phyloP scores from a whole-genome alignment of 2,888 invertebrate genomes.

The Empis stercorea region DNA sequence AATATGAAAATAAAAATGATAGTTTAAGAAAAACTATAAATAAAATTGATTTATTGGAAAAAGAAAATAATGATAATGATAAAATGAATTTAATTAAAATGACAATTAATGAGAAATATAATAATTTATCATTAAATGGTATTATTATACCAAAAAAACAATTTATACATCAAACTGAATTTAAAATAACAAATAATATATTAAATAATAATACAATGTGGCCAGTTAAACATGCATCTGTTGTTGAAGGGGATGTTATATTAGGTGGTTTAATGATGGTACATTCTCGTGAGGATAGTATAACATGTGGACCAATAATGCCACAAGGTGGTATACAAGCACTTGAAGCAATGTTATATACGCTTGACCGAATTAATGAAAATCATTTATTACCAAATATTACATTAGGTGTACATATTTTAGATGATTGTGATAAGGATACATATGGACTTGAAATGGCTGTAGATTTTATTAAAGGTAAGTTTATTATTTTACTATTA shows the following conservation, averaged over 20 bases:
- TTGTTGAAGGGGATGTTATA: constrained; percentile 76
- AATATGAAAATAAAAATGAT: no score
- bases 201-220: constrained; percentile 37
- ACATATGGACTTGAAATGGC: constrained; percentile 93
- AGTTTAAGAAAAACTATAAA: no score
- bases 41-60: no score
- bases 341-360: constrained; percentile 83
- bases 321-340: constrained; percentile 85
- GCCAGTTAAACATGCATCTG: constrained; percentile 78
- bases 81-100: no score
- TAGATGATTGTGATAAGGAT: constrained; percentile 93
- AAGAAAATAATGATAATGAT: no score
- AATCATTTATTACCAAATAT: constrained; percentile 59
- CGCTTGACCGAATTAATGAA: constrained; percentile 67
- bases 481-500: constrained; percentile 26
- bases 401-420: constrained; percentile 70
- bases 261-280: constrained; percentile 93
- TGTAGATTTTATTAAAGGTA: constrained; percentile 93
- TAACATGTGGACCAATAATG: constrained; percentile 88
- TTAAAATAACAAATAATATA: no score
- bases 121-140: no score
- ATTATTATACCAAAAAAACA: no score
- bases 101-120: no score
- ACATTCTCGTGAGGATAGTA: constrained; percentile 76
- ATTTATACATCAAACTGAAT: no score